Base-by-base conservation (phyloP, 2,113 vertebrate genomes). In the Forbesichthys agassizii region DNA sequence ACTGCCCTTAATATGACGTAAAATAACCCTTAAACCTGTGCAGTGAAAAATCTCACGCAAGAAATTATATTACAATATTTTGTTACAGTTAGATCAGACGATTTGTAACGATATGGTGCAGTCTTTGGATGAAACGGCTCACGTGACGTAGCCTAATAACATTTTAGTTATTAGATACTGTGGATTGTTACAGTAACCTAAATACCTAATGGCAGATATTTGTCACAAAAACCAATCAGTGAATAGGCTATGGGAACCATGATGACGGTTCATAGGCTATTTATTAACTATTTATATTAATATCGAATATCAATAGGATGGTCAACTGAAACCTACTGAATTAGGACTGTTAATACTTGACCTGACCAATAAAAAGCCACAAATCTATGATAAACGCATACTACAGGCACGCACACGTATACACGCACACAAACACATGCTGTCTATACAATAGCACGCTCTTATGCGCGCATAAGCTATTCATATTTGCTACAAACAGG, bases 1-100 rank as follows among this genome's bases (percentile, higher is more conserved):
- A 27, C 52, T 89, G 88, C 75, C 84, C 85, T 79, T 77, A 86
- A 86, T 88, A 85, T 81, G 80, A 87, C 9, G 60, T 69, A 13
- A 27, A 46, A 62, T n/a, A 68, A 55, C 9, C 48, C 70, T 48
- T 20, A 20, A 20, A 74, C 71, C 54, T 42, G 71, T 75, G 36
- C 42, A 27, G 11, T 20, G 51, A 27, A 16, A 3, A 18, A 27
- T 18, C 49, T 68, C 52, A 58, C 77, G 65, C 59, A 73, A 61
- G 61, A 80, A 78, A 7, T 0, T 70, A 18, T 58, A 58, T 58
- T 20, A 2, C 1, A 11, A 1, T 20, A 42, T 42, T 6, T 42
- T 42, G 36, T 42, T 6, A 8, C 36, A 6, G 36, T 42, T 6
- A 42, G 36, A 42, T 42, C 36, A 8, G 36, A 42, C 36, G 5